Conservation (phyloP, 1,140 invertebrate genomes). For the Pseudomyrmex sp. region DNA sequence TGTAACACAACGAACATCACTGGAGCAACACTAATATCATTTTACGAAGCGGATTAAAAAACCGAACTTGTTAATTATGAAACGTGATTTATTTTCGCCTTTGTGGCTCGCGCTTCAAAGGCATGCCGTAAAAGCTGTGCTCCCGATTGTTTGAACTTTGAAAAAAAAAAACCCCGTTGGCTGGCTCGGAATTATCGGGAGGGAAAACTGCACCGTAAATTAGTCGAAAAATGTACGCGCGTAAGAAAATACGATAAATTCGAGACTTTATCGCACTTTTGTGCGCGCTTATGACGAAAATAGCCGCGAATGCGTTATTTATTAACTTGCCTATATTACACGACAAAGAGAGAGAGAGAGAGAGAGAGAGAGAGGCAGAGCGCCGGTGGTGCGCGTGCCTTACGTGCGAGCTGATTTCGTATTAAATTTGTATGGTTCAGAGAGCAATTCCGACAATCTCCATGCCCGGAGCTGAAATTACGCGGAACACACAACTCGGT, state of each 20-base stretch:
- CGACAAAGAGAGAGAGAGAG: too few species aligned
- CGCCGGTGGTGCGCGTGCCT: background rate
- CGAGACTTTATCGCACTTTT: background rate
- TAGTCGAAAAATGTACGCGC: background rate
- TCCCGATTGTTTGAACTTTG: background rate
- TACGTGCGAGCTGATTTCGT: slow-evolving; percentile 17
- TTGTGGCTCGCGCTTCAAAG: background rate
- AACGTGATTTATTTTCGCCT: slow-evolving; percentile 4
- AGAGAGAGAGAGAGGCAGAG: too few species aligned
- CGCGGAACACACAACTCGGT: slow-evolving; percentile 27
- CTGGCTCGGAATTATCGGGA: background rate
- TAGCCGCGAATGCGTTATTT: background rate
- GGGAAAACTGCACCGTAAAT: background rate
- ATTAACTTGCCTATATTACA: background rate
- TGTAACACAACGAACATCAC: slow-evolving; percentile 20
- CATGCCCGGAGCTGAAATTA: slow-evolving; percentile 32
- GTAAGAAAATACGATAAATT: background rate
- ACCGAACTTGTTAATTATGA: background rate
- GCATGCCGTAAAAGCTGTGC: background rate
- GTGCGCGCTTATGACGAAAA: background rate
- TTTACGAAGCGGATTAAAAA: slow-evolving; percentile 5
- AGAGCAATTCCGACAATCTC: slow-evolving; percentile 42
- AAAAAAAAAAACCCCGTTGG: too few species aligned
- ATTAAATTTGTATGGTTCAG: slow-evolving; percentile 57
- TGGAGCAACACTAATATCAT: background rate